phyloP scores from a whole-genome alignment of 2,797 vertebrate species.

The Xerus rutilus region DNA sequence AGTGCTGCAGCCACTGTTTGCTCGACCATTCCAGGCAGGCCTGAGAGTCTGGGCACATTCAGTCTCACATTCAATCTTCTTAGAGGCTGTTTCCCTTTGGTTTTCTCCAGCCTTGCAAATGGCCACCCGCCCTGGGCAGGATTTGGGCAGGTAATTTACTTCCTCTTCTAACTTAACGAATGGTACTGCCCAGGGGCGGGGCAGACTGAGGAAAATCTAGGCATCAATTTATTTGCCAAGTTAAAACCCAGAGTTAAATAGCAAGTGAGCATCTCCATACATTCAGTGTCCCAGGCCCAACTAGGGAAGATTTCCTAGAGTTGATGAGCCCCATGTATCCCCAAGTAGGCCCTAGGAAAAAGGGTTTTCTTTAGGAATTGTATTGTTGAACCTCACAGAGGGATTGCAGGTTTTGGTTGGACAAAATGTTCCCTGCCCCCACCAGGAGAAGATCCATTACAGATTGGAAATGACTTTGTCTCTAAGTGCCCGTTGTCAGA shows the following conservation, averaged over 20 bases:
- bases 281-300: not conserved
- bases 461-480: conserved; percentile 75
- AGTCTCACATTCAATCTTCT: conserved; percentile 49
- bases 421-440: conserved; percentile 50
- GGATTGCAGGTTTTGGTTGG: conserved; percentile 64
- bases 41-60: conserved; percentile 26
- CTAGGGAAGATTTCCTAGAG: not conserved
- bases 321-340: not conserved
- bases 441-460: conserved; percentile 78
- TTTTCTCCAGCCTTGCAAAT: conserved; percentile 74
- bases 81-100: conserved; percentile 46
- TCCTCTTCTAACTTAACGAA: conserved; percentile 59
- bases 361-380: conserved; percentile 37
- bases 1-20: not conserved
- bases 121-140: conserved; percentile 49
- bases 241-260: conserved; percentile 71
- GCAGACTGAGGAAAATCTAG: not conserved
- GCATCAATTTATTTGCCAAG: conserved; percentile 45
- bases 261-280: conserved; percentile 36
- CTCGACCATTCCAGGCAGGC: not conserved
- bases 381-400: not conserved
- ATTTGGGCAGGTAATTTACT: conserved; percentile 69
- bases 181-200: conserved; percentile 36
- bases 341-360: not conserved
- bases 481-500: conserved; percentile 76